Evolutionary conservation across 1,140 invertebrate species (phyloP), one percentile per base, ranked within the genome.

Genomic region (Ceratosolen solmsi): DNA sequence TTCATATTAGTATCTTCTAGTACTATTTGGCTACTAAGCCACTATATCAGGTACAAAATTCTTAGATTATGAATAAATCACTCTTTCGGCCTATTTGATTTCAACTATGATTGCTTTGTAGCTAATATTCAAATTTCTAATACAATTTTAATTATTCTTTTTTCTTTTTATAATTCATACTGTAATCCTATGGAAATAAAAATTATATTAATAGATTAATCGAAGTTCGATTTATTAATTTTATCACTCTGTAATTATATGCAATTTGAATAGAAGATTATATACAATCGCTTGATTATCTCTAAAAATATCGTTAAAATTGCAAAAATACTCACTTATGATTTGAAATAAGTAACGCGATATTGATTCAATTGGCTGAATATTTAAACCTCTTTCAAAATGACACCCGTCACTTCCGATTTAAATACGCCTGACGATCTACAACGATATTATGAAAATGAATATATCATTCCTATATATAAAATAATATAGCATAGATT

Each of bases 391-490:
- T 60, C 98, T 94, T 99, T 99, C 63, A 97, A 93, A 83, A 99
- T 94, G 30, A 99, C 96, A 20, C 97, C 97, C 0, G 97, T 96
- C 33, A 93, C 93, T 51, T 87, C 86, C 1, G 96, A 96, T 0
- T 94, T 91, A 63, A 95, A 91, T 84, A 93, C 93, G 9, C 95
- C 93, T 13, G 96, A 96, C 87, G 96, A 94, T 83, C 96, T 97
- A 87, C 54, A 79, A 72, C 0, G 15, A 25, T 5, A 58, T 56
- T 30, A 68, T 68, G 22, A 8, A 0, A 49, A 27, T 65, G 41
- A 54, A n/a, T 46, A 75, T 68, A 82, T 60, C 20, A 22, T 20
- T 3, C 9, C 51, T 54, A 22, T 15, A 17, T 22, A 54, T 5
- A 46, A 46, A 46, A 46, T 46, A 46, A 46, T 46, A 7, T 54